phyloP scores from a whole-genome alignment of 2,888 invertebrate genomes.

The Lottia gigantea region DNA sequence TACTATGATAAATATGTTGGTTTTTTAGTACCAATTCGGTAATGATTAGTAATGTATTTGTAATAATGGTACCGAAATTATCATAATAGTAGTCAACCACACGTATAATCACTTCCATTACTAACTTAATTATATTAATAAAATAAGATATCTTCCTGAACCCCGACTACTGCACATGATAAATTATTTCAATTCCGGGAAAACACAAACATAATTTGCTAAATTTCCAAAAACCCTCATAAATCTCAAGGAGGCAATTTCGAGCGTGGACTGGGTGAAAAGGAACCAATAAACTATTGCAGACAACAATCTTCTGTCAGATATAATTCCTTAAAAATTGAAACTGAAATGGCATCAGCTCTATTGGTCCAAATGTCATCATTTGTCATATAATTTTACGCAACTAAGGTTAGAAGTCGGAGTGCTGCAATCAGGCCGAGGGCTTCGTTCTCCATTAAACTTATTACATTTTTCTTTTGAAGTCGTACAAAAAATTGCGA shows the following conservation, averaged over 20 bases:
- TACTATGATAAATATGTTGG: no score
- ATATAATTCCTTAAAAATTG: slow-evolving; percentile 10
- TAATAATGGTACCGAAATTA: no score
- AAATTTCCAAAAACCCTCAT: not conserved
- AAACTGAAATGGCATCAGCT: slow-evolving; percentile 8
- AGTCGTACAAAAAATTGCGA: not conserved
- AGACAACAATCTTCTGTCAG: not conserved
- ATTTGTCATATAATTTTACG: slow-evolving; percentile 6
- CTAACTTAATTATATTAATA: no score
- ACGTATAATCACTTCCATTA: no score
- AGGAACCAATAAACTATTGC: not conserved
- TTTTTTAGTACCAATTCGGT: no score
- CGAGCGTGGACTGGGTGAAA: slow-evolving; percentile 1
- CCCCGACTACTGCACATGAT: not conserved
- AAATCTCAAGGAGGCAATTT: slow-evolving; percentile 5
- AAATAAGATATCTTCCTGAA: no score
- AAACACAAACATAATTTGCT: slow-evolving; percentile 9
- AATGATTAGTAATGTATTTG: no score
- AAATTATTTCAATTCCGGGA: not conserved
- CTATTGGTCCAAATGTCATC: slow-evolving; percentile 5
- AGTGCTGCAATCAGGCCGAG: not conserved
- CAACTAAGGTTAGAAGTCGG: not conserved
- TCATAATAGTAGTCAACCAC: no score
- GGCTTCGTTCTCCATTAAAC: slow-evolving; percentile 9
- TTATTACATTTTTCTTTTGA: slow-evolving; percentile 10